phyloP scores from a whole-genome alignment of 2,113 vertebrate species.

The Irena cyanogastra region DNA sequence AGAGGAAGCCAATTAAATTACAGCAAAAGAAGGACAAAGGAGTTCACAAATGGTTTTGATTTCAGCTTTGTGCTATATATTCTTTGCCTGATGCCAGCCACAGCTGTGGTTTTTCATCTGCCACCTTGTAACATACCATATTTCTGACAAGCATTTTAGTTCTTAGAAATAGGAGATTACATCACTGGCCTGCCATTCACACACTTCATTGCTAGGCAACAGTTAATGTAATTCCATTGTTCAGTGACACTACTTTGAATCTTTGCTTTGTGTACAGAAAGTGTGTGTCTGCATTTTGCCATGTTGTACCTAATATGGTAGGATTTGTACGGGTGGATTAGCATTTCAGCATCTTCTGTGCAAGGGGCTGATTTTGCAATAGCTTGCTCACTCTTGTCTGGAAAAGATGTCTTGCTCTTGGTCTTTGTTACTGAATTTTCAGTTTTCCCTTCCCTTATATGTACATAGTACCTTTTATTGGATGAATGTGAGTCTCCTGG shows the following conservation, averaged over 20 bases:
- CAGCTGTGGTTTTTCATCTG: background rate
- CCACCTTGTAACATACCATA: background rate
- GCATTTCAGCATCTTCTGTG: background rate
- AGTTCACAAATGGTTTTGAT: background rate
- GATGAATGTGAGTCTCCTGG: background rate
- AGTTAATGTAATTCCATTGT: conserved; percentile 26
- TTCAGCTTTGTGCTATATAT: background rate
- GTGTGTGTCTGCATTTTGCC: conserved; percentile 3
- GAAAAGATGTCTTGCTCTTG: background rate
- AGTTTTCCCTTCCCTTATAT: background rate
- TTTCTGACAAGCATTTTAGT: background rate
- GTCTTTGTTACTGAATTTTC: background rate
- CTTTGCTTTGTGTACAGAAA: conserved; percentile 19
- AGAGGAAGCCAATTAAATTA: background rate
- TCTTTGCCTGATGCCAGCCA: background rate
- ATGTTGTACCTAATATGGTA: background rate
- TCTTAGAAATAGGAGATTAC: background rate
- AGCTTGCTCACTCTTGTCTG: background rate
- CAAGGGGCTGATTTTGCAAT: background rate
- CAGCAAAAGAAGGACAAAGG: background rate
- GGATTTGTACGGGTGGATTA: background rate
- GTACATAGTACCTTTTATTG: background rate
- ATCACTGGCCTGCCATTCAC: background rate
- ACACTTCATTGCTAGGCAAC: conserved; percentile 14
- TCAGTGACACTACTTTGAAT: conserved; percentile 12